Evolutionary conservation across 1,140 invertebrate species (phyloP).

Genomic region (Scaptomyza graminum): DNA sequence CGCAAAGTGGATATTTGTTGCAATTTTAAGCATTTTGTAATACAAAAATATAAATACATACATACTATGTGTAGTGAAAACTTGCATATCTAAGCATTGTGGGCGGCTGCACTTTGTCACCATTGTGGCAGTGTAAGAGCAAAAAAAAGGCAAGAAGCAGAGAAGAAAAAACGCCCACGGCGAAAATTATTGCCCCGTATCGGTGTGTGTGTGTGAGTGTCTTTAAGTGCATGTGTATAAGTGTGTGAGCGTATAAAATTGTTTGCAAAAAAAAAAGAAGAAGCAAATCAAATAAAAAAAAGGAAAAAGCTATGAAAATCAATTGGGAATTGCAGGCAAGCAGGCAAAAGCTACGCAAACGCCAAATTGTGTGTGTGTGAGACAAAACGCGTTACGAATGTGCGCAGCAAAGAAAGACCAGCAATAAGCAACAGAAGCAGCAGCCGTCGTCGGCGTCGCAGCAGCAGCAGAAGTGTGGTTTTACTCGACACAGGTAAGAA

Average conservation of each 20-base stretch:
- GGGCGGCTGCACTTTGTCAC: constrained; percentile 49
- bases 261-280: constrained; percentile 27
- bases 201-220: constrained; percentile 21
- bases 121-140: constrained; percentile 38
- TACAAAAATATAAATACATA: constrained; percentile 5
- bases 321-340: constrained; percentile 33
- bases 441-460: background rate
- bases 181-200: constrained; percentile 50
- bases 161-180: constrained; percentile 65
- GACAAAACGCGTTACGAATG: constrained; percentile 26
- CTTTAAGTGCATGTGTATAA: constrained; percentile 5
- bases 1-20: constrained; percentile 27
- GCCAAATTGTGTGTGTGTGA: constrained; percentile 24
- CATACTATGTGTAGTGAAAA: constrained; percentile 25
- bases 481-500: constrained; percentile 36
- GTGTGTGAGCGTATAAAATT: constrained; percentile 20
- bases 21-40: constrained; percentile 30
- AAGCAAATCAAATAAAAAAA: constrained; percentile 20
- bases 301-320: constrained; percentile 45
- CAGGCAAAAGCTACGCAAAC: constrained; percentile 37
- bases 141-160: constrained; percentile 20
- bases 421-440: constrained; percentile 22
- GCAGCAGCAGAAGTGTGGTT: constrained; percentile 10
- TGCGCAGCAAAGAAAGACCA: constrained; percentile 26
- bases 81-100: constrained; percentile 18